A percentile compares a stretch with the other conserved stretches of the same genome.
Evolutionary conservation across 2,888 invertebrate species (phyloP).

Genomic region (Barypeithes pellucidus): DNA sequence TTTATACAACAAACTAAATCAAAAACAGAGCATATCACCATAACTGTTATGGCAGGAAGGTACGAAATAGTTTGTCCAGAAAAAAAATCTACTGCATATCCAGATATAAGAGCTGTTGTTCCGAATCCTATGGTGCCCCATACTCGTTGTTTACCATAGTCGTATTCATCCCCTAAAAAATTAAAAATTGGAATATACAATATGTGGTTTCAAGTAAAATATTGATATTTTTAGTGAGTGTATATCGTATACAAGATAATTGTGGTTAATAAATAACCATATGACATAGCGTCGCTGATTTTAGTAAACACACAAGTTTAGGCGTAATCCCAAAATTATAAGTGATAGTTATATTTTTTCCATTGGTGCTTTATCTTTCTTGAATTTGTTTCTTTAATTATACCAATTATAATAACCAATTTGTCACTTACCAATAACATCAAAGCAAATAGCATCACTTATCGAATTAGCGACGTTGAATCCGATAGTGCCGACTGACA

Average conservation of each 20-base stretch:
- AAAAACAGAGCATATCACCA: conserved; percentile 76
- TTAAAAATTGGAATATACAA: background rate
- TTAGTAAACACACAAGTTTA: conserved; percentile 1
- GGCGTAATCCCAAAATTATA: too few relatives aligned
- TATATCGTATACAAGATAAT: too few relatives aligned
- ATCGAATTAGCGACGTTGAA: conserved; percentile 91
- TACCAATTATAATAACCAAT: background rate
- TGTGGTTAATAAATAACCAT: too few relatives aligned
- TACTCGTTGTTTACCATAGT: conserved; percentile 86
- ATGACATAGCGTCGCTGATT: too few relatives aligned
- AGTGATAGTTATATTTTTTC: too few relatives aligned
- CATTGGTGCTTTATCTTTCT: too few relatives aligned
- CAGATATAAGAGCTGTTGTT: conserved; percentile 80
- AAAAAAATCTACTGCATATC: conserved; percentile 79
- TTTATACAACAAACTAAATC: conserved; percentile 80
- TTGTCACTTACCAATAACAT: conserved; percentile 80
- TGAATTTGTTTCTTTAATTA: too few relatives aligned
- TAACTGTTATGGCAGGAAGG: conserved; percentile 82
- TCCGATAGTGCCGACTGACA: conserved; percentile 84
- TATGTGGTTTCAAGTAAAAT: too few relatives aligned
- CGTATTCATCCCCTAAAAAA: conserved; percentile 76
- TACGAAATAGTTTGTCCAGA: conserved; percentile 76
- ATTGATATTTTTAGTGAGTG: background rate
- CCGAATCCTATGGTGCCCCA: conserved; percentile 91
- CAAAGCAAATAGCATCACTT: conserved; percentile 93